Conservation (phyloP, 2,113 vertebrate genomes). For the Nipponia nippon region DNA sequence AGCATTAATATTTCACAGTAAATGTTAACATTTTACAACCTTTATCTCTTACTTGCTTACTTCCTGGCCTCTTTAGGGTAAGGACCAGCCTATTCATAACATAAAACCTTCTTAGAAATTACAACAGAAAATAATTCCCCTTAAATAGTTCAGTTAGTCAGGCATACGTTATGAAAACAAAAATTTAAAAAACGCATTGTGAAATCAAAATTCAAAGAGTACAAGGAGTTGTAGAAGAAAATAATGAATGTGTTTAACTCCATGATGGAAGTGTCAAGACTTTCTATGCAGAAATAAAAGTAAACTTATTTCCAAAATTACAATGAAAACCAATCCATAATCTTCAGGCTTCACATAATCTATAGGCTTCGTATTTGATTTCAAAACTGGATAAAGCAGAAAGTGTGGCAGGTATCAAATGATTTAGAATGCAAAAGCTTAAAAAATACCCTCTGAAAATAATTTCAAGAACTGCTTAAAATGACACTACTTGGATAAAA, state of each 20-base stretch:
- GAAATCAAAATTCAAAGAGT: background rate
- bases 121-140: background rate
- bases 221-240: background rate
- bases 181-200: rapidly evolving
- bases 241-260: background rate
- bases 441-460: background rate
- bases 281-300: background rate
- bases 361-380: background rate
- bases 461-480: background rate
- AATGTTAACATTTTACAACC: background rate
- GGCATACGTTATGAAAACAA: background rate
- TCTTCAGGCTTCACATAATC: background rate
- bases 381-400: background rate
- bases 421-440: background rate
- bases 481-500: background rate
- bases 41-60: background rate
- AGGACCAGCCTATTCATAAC: background rate
- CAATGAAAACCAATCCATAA: background rate
- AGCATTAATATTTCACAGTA: background rate
- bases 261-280: background rate
- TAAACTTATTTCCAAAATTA: background rate
- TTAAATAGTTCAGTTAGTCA: background rate
- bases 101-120: background rate
- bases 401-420: background rate
- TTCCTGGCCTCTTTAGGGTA: background rate